Evolutionary conservation across 2,113 vertebrate genomes (phyloP), one percentile per base, ranked within the genome.

Genomic region (Zosterops japonicus): DNA sequence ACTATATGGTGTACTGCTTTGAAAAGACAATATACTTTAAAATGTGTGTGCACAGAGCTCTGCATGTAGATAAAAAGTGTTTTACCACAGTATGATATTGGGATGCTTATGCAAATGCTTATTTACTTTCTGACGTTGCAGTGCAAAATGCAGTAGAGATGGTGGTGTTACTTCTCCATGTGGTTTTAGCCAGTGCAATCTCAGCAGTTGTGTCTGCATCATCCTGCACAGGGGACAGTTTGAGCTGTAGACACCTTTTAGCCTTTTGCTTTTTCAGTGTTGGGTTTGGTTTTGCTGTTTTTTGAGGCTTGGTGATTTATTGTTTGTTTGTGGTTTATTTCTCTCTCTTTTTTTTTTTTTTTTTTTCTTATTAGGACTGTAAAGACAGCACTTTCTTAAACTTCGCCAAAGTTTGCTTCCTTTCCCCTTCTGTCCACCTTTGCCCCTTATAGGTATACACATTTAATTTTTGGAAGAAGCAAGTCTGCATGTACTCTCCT

Each of bases 301-400:
- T 87, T 86, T 55, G 72, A 57, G 27, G 28, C 76, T 76, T 68
- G n/a, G 42, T 67, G 39, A 33, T 65, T 65, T 71, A 47, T 20
- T 75, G 27, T 63, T 63, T 55, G 47, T 39, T 56, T 69, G 89
- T 56, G 14, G 18, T 42, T 64, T 55, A 19, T 57, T 61, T 60
- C 6, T 60, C 29, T 2, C 47, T 25, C n/a, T 31, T 12, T 17
- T 49, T n/a, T 63, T 21, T 77, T 47, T 25, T 31, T 12, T 14
- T 49, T 31, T 63, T 22, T 77, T 36, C 7, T 65, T 47, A 55
- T 81, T 84, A 68, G 53, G 55, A 84, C 49, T 82, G 12, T 49
- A 50, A 96, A 79, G 70, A 69, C 55, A 77, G 91, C 78, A 87
- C 94, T 94, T 96, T 85, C 75, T 80, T 65, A 29, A 95, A 81